A percentile compares a stretch with the other conserved stretches of the same genome.
Conservation (phyloP, 1,140 invertebrate genomes). For the Eurosta solidaginis region DNA sequence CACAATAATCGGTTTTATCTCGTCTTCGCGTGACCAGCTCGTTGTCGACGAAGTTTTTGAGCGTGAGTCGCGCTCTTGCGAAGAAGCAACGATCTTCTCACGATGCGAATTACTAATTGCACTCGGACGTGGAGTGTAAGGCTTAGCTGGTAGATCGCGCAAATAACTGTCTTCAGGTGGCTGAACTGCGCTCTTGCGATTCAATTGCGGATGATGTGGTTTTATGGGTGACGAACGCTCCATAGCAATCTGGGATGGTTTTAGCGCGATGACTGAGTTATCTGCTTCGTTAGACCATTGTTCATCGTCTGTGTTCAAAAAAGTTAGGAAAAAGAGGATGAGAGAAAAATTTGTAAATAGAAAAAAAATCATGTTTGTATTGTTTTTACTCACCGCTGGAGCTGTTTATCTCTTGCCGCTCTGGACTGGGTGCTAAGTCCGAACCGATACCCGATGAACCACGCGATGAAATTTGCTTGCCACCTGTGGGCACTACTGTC, state of each 20-base stretch:
- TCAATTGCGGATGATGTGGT: conserved; percentile 41
- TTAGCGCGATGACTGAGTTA: conserved; percentile 55
- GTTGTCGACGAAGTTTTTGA: conserved; percentile 46
- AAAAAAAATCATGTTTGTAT: background rate
- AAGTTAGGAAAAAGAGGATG: background rate
- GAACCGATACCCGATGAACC: conserved; percentile 83
- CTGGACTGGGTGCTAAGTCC: conserved; percentile 81
- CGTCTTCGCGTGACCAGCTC: conserved; percentile 51
- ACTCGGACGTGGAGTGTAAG: conserved; percentile 43
- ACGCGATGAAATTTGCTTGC: conserved; percentile 65
- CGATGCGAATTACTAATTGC: conserved; percentile 33
- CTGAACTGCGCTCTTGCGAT: conserved; percentile 52
- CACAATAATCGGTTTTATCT: conserved; percentile 55
- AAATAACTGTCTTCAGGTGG: conserved; percentile 56
- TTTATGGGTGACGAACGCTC: conserved; percentile 34
- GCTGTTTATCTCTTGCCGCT: conserved; percentile 64
- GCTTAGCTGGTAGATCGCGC: conserved; percentile 52
- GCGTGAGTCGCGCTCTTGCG: conserved; percentile 38
- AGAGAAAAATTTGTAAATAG: background rate
- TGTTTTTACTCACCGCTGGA: conserved; percentile 62
- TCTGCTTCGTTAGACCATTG: conserved; percentile 58
- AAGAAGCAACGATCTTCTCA: background rate
- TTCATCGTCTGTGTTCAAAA: conserved; percentile 55
- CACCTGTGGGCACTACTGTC: conserved; percentile 25
- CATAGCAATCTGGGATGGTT: conserved; percentile 53